Base-by-base conservation (phyloP, 2,888 invertebrate species). In the Nineta flava region DNA sequence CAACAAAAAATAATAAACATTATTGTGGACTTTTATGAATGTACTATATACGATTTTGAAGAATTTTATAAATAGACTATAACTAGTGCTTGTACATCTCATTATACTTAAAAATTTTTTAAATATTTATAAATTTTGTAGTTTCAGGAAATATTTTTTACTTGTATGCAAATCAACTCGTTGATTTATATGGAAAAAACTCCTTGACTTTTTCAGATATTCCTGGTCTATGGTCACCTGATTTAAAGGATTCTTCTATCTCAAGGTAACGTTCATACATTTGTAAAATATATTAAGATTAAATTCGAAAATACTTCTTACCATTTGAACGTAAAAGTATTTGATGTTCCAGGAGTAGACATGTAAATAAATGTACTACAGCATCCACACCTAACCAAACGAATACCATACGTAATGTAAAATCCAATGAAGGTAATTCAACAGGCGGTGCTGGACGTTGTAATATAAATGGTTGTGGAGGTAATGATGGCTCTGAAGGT, bases 331-430 rank as follows among this genome's bases (percentile, higher is more conserved):
- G 83, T 19, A 99, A 74, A 41, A 99, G 75, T 53, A 99, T 86
- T 73, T 99, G 97, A 68, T 96, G 93, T 71, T 99, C 99, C 31
- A 99, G 72, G 21, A 99, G 72, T 47, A 96, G 85, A 70, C 96
- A 94, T 40, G 94, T 92, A 65, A 95, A 91, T 46, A 99, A 73
- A 62, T 92, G 88, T 54, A 99, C 79, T 48, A 95, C 84, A 64
- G 86, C 86, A 61, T 97, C 95, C 4, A 94, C 83, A 19, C 94
- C 91, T 52, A 99, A 73, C 65, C 87, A 80, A 47, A 81, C 74
- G 63, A 99, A 95, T 65, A 99, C 76, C 54, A 87, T 77, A 59
- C 88, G 78, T 52, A 99, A 67, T 1, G 94, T 81, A 67, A 91
- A 97, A 69, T 99, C 99, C 58, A 96, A 79, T 58, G 96, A 75